Base-by-base conservation (phyloP, 2,113 vertebrate genomes). In the Callorhinus ursinus region DNA sequence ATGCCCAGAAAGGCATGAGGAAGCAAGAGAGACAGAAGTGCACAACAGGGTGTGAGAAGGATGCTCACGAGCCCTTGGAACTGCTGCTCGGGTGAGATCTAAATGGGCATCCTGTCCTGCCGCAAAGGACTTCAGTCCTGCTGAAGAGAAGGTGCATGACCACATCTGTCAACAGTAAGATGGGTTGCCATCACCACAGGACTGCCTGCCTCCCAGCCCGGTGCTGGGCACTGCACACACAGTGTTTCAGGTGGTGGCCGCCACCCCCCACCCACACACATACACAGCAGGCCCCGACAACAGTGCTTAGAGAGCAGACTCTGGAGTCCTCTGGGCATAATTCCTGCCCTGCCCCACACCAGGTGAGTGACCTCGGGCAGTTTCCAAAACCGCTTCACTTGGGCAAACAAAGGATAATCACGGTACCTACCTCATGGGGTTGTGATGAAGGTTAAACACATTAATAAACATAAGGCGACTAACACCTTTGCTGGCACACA, bases 381-480 rank as follows among this genome's bases (percentile, higher is more conserved):
- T 84, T 92, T 69, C 72, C 46, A 87, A 74, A 98, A 53, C 53
- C 26, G 49, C 12, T 19, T 80, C 72, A 76, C 46, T 92, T 85
- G 36, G 59, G 84, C 82, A 90, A 15, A 71, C 15, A 71, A 93
- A 85, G n/a, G 65, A 57, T 69, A 90, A 90, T 74, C 59, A 39
- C 10, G 15, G 5, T 33, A 51, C 85, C 49, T 80, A 55, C 71
- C 53, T 94, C 80, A 36, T 13, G 16, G 65, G 28, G 80, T 46
- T 69, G 69, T 65, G 82, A 57, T 1, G 6, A 93, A 72, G 88
- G 59, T 67, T 67, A 55, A 63, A 67, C 1, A 59, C 69, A 63
- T 88, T 86, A 92, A 69, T 69, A 96, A 94, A 85, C 79, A 49
- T 19, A 65, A 51, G 59, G 84, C 63, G 63, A 95, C 83, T 69